phyloP scores from a whole-genome alignment of 1,140 invertebrate genomes.

The Helicorthomorpha holstii region DNA sequence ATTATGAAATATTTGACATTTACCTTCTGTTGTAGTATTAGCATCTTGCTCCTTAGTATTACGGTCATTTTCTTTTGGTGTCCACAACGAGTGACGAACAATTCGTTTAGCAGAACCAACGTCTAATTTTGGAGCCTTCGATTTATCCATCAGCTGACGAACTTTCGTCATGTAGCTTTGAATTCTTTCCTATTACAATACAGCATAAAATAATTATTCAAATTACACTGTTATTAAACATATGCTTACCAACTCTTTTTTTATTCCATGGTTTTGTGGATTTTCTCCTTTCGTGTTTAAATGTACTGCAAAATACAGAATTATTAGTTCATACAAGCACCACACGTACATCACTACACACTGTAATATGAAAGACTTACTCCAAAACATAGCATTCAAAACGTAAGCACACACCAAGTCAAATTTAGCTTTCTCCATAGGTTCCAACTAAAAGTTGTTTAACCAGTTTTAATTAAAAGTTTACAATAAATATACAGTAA shows the following conservation, averaged over 20 bases:
- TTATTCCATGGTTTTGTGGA: slow-evolving; percentile 10
- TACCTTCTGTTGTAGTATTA: too few relatives aligned
- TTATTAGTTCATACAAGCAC: neutral
- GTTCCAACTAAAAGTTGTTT: slow-evolving; percentile 5
- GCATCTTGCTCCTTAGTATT: too few relatives aligned
- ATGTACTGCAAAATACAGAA: slow-evolving; percentile 7
- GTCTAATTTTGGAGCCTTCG: slow-evolving; percentile 11
- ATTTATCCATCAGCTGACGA: slow-evolving; percentile 13
- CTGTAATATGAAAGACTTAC: slow-evolving; percentile 7
- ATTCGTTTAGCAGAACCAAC: slow-evolving; percentile 12
- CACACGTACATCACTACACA: too few relatives aligned
- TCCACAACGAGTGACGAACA: slow-evolving; percentile 10
- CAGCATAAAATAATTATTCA: neutral
- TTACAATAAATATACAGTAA: neutral
- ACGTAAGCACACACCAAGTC: slow-evolving; percentile 9
- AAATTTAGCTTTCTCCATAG: slow-evolving; percentile 10
- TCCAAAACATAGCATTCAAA: slow-evolving; percentile 12
- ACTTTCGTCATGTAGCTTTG: slow-evolving; percentile 11
- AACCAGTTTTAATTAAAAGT: neutral
- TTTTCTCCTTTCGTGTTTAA: slow-evolving; percentile 5
- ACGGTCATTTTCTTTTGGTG: neutral
- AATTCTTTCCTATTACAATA: slow-evolving; percentile 10
- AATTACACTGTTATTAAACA: neutral
- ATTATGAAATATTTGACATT: too few relatives aligned
- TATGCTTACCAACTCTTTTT: slow-evolving; percentile 7